Evolutionary conservation across 2,113 vertebrate species (phyloP), one percentile per base, ranked within the genome.

Genomic region (Pygoscelis antarcticus): DNA sequence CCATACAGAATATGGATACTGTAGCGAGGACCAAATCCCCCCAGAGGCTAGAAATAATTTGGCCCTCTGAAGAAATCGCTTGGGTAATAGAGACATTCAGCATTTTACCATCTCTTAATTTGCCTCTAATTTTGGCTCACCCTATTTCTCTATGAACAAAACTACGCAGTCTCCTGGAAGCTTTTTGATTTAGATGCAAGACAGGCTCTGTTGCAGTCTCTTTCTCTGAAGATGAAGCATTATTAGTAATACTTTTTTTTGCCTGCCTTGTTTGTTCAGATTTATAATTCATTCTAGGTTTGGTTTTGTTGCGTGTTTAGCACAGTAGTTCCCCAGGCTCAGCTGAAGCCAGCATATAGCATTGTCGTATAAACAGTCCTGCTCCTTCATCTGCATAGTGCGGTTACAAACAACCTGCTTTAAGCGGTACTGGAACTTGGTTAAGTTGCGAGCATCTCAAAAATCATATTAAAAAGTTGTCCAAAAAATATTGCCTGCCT

Each of bases 51-150:
- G 46, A 92, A 86, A 83, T 90, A 83, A 86, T 69, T 80, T 60
- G 58, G 13, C 19, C 78, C 58, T 95, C 78, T 80, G 58, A 91
- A 87, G 78, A 91, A 88, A 80, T 62, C 3, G 1, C 40, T 87
- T 86, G 66, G 58, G 62, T 90, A 77, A 88, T n/a, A 72, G 70
- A 80, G 54, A 85, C 54, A 46, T 83, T 77, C 85, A 96, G 82
- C 75, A 54, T 36, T 90, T 77, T 58, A 36, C 66, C 78, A 70
- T 92, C 62, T 94, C 84, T 77, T 88, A 83, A 93, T 94, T 96
- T 83, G 36, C 65, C 66, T 90, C 71, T 62, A 51, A 93, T 65
- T 95, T 90, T 93, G 90, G 27, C 84, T 96, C 55, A 72, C 16
- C 8, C 74, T 49, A 2, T 87, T 82, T 93, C 55, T 91, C 44